Base-by-base conservation (phyloP, 2,888 invertebrate genomes). In the Danaus chrysippus region DNA sequence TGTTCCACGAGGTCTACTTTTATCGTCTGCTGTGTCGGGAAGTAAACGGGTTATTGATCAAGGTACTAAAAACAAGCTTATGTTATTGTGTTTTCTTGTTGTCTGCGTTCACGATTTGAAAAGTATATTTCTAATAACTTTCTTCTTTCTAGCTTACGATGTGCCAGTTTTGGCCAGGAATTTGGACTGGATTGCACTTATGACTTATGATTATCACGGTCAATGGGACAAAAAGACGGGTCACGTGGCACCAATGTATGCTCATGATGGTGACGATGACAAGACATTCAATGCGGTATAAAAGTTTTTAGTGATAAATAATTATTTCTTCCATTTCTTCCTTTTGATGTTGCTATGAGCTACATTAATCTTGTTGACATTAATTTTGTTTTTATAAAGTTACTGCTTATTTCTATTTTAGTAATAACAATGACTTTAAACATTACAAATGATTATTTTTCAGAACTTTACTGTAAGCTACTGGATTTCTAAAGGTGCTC, bases 141-240 rank as follows among this genome's bases (percentile, higher is more conserved):
- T 34, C 23, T 34, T 34, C 2, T 56, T 63, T 76, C 53, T 66
- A 91, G 91, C 84, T 0, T 97, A 97, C 76, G 95, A 97, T 74
- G 94, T 97, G 0, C 93, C 95, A 0, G 82, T 92, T 0, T 77
- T 97, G n/a, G 93, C 95, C 0, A 87, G 92, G 65, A 94, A 96
- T 76, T 91, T 97, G 64, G 96, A 97, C 79, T 97, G 97, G 96
- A 96, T 98, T 69, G 94, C 97, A 0, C 94, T 98, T 0, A 97
- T 98, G 97, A 93, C 96, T 0, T 97, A 97, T 76, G 97, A 98
- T 76, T 97, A 95, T 76, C 97, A 97, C 73, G 97, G 97, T 0
- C 96, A 97, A 75, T 97, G 97, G 97, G 97, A 97, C 75, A 96
- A 96, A 81, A 94, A 94, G 70, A 97, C 97, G 0, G 97, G 97